Base-by-base conservation (phyloP, 2,113 vertebrate genomes). In the Cyrtonyx montezumae region DNA sequence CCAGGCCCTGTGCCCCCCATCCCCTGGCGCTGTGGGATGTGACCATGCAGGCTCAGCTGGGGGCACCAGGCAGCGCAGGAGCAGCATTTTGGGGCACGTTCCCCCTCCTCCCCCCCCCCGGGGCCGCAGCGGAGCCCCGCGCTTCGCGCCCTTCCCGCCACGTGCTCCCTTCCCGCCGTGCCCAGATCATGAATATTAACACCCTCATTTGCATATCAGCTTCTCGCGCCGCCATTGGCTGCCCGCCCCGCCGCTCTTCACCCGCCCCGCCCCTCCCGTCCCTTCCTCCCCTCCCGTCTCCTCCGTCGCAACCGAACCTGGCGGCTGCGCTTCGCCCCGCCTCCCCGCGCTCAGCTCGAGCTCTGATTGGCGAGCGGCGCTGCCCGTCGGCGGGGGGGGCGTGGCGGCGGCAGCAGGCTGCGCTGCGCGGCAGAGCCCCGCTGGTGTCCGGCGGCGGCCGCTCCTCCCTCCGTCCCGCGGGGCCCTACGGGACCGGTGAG, bases 391-490 rank as follows among this genome's bases (percentile, higher is more conserved):
- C 2, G 6, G 7, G 2, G 8, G 2, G 21, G 65, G 81, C 19
- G 63, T 77, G 55, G 37, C 9, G 40, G 28, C 18, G 30, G 82
- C 28, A 28, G 56, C 68, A 61, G 48, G 88, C 68, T 91, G 48
- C 67, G 95, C 91, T 95, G 95, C 92, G 94, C 92, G 40, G 95
- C 56, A 37, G 49, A 51, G 49, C 49, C 49, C 49, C 49, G 49
- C 49, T 51, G 49, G 49, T 51, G 49, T 51, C 49, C 49, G 49
- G 49, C 49, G 49, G 49, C 49, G 49, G 49, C 49, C 25, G 49
- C 49, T 51, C 49, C 49, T 51, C 23, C 49, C 23, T 51, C 49
- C 49, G 49, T 23, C 25, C 49, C 49, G 49, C 13, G 25, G 25
- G 49, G 49, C 49, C 49, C 49, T 26, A 26, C 49, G 49, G 49